A percentile compares a stretch with the other conserved stretches of the same genome.
Evolutionary conservation across 2,113 vertebrate species (phyloP).

Genomic region (Zapus hudsonius): DNA sequence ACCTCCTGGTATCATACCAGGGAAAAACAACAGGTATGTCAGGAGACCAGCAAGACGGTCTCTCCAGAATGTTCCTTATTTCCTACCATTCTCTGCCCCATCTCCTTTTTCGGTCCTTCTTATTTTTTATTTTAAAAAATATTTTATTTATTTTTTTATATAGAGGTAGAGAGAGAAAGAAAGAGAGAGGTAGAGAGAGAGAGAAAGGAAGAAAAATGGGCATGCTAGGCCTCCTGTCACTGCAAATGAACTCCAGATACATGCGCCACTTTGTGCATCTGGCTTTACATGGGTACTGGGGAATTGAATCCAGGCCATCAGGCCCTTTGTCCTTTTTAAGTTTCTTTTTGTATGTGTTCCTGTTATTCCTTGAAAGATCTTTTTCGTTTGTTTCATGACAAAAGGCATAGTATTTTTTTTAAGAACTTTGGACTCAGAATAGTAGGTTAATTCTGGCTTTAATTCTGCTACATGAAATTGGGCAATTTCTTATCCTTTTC

Average conservation of each 20-base stretch:
- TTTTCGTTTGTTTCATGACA: not conserved
- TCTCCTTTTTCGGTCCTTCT: no score
- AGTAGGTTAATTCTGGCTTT: not conserved
- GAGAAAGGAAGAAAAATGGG: no score
- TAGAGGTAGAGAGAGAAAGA: no score
- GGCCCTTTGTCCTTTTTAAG: not conserved
- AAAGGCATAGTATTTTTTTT: not conserved
- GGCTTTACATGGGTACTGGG: no score
- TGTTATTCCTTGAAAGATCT: conserved; percentile 26
- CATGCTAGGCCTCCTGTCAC: no score
- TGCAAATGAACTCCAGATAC: no score
- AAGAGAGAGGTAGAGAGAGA: no score
- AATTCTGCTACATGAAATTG: not conserved
- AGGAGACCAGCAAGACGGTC: not conserved
- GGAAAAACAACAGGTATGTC: not conserved
- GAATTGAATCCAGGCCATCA: no score
- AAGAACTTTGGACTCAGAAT: not conserved
- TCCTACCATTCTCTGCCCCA: not conserved
- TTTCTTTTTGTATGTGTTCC: not conserved
- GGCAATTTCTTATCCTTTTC: not conserved
- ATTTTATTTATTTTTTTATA: no score
- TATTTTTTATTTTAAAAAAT: no score
- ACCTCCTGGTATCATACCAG: not conserved
- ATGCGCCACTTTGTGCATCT: no score
- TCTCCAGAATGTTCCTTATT: not conserved